phyloP scores from a whole-genome alignment of 2,113 vertebrate species.

The Eubucco bourcierii region DNA sequence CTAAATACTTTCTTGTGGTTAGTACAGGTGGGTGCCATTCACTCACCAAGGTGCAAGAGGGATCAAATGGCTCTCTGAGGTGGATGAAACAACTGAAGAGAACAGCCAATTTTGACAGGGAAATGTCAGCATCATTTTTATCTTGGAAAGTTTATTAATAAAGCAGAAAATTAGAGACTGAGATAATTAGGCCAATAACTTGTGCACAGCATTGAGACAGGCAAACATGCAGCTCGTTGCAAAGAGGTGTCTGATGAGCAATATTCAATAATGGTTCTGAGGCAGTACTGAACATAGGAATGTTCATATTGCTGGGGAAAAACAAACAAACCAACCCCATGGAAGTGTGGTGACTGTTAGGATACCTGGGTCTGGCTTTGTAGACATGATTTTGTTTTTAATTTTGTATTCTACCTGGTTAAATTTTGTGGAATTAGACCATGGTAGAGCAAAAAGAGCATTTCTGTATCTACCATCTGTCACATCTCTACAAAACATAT shows the following conservation, averaged over 20 bases:
- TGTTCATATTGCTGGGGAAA: not conserved
- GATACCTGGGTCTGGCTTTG: not conserved
- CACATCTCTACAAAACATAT: not conserved
- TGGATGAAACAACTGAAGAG: not conserved
- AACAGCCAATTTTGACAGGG: not conserved
- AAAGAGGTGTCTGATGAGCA: not conserved
- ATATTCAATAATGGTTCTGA: not conserved
- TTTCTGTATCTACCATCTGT: constrained; percentile 34
- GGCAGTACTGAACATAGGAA: not conserved
- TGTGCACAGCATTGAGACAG: not conserved
- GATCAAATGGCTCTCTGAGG: not conserved
- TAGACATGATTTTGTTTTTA: not conserved
- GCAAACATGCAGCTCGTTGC: not conserved
- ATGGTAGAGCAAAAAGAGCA: not conserved
- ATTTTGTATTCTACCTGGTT: not conserved
- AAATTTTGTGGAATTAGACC: not conserved
- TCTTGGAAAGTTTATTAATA: not conserved
- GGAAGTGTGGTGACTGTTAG: not conserved
- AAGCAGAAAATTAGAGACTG: not conserved
- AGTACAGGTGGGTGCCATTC: not conserved
- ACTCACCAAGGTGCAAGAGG: not conserved
- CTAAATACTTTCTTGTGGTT: not conserved
- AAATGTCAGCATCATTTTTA: not conserved
- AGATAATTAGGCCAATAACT: not conserved
- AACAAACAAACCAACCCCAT: not conserved